Percentiles rank a stretch among this genome's conserved stretches.
Conservation (phyloP, 2,888 invertebrate genomes). For the Oscheius sp. region DNA sequence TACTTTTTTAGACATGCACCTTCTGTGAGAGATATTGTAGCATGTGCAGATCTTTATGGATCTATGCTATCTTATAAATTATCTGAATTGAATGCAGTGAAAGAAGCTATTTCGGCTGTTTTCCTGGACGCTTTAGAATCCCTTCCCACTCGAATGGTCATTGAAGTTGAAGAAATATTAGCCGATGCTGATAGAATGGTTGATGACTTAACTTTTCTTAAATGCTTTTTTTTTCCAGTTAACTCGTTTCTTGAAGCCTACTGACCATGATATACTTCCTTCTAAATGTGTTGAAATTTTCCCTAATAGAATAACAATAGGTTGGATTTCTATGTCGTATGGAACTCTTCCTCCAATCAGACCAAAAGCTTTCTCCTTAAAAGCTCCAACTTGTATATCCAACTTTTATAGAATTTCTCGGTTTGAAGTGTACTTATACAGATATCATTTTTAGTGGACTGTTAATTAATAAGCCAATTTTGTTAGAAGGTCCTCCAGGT, state of each 20-base stretch:
- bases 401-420: slow-evolving; percentile 84
- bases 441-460: slow-evolving; percentile 77
- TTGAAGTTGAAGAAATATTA: slow-evolving; percentile 36
- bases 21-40: slow-evolving; percentile 76
- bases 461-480: slow-evolving; percentile 82
- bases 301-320: slow-evolving; percentile 32
- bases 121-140: slow-evolving; percentile 90
- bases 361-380: slow-evolving; percentile 71
- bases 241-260: neutral
- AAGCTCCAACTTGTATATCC: slow-evolving; percentile 74
- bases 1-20: slow-evolving; percentile 47
- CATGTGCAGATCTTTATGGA: slow-evolving; percentile 75
- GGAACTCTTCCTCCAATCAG: slow-evolving; percentile 77
- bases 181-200: slow-evolving; percentile 48
- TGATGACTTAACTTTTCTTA: neutral
- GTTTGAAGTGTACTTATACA: neutral
- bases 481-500: slow-evolving; percentile 92
- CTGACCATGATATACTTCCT: neutral
- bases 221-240: slow-evolving; percentile 10
- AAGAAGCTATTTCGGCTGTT: slow-evolving; percentile 75
- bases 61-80: slow-evolving; percentile 10
- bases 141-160: slow-evolving; percentile 87
- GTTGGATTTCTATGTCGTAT: slow-evolving; percentile 41
- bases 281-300: neutral
- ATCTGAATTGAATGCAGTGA: slow-evolving; percentile 63